These are phyloP conservation scores for Maniola hyperantus DNA, from an alignment of 2,888 invertebrate species.

Conservation along the genomic window DNA sequence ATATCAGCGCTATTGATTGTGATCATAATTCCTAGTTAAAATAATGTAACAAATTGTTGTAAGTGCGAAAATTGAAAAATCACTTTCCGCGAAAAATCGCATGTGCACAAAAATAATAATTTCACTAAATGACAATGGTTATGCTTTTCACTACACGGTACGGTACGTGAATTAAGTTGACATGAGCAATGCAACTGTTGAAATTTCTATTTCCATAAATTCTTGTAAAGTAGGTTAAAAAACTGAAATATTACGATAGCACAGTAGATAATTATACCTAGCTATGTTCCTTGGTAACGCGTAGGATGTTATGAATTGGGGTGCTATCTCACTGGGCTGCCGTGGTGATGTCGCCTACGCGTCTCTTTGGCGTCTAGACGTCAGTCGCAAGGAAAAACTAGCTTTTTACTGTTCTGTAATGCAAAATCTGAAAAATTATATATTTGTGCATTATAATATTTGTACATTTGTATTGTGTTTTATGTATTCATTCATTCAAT, in stretches of 20 bases:
- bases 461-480: too few relatives aligned
- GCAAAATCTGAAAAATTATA: too few relatives aligned
- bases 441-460: too few relatives aligned
- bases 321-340: not conserved
- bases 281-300: slow-evolving; percentile 67
- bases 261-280: slow-evolving; percentile 69
- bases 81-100: too few relatives aligned
- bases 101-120: too few relatives aligned
- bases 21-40: too few relatives aligned
- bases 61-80: too few relatives aligned
- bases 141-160: not conserved
- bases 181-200: slow-evolving; percentile 54
- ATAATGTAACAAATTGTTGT: too few relatives aligned
- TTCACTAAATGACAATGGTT: too few relatives aligned
- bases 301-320: slow-evolving; percentile 55
- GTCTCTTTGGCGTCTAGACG: not conserved
- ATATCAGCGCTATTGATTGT: too few relatives aligned
- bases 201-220: slow-evolving; percentile 64
- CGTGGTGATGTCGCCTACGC: not conserved
- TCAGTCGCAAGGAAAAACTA: not conserved
- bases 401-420: not conserved
- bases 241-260: slow-evolving; percentile 57
- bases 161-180: slow-evolving; percentile 44
- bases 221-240: slow-evolving; percentile 69
- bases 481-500: too few relatives aligned